These are phyloP conservation scores for Antigone vipio DNA, from an alignment of 2,113 vertebrate genomes.

Conservation along the genomic window DNA sequence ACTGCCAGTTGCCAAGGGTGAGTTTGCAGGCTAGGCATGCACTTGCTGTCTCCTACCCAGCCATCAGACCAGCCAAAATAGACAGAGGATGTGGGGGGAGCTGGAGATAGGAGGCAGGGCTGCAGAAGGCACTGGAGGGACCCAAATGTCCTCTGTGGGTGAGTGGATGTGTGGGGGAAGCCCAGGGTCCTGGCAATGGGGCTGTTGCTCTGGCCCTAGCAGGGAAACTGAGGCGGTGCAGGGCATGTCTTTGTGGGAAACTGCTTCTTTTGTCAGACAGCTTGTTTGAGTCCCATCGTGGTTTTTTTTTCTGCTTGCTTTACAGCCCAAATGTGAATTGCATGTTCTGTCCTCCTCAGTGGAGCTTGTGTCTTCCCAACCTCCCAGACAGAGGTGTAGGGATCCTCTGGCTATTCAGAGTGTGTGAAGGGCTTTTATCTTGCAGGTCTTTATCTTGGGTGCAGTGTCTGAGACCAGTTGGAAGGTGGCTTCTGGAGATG, in stretches of 20 bases:
- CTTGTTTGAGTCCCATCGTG: not conserved
- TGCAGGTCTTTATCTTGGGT: not conserved
- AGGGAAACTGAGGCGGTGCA: too few species aligned
- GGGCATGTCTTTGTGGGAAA: not conserved
- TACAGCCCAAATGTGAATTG: not conserved
- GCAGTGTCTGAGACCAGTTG: not conserved
- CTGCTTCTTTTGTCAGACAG: not conserved
- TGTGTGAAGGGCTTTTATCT: not conserved
- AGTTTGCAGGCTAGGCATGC: accelerated
- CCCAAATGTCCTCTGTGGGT: not conserved
- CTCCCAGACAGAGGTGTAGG: not conserved
- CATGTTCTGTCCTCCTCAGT: not conserved
- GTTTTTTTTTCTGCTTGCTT: not conserved
- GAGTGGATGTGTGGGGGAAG: not conserved
- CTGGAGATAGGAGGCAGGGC: not conserved
- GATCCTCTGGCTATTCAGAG: not conserved
- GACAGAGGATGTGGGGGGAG: not conserved
- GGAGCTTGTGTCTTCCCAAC: not conserved
- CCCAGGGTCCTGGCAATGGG: not conserved
- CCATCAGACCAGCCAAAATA: not conserved
- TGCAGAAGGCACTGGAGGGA: not conserved
- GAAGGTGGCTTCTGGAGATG: not conserved
- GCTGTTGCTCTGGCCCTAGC: not conserved
- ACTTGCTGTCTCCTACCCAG: not conserved
- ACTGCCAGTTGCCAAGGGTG: not conserved